Percentiles rank a stretch among this genome's conserved stretches.
Conservation (phyloP, 2,113 vertebrate species). For the Bucco capensis region DNA sequence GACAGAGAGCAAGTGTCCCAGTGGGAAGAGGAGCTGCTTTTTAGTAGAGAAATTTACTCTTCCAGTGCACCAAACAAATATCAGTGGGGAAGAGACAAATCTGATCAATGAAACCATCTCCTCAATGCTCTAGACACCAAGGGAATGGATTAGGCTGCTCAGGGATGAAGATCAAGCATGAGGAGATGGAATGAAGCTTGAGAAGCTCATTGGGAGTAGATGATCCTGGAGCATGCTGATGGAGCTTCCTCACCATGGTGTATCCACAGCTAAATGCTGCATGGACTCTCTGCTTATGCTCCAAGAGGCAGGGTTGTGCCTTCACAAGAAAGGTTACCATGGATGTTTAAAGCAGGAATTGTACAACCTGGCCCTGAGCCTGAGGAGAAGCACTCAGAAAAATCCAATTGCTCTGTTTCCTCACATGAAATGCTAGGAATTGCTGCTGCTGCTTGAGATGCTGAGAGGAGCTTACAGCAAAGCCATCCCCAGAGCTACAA, state of each 20-base stretch:
- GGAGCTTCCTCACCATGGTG: neutral
- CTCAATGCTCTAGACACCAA: neutral
- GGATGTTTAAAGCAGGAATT: neutral
- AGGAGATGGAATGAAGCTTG: neutral
- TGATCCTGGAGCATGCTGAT: neutral
- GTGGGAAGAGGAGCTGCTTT: neutral
- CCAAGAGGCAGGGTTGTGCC: neutral
- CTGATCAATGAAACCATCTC: no score
- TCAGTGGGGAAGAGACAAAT: neutral
- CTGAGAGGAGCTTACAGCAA: neutral
- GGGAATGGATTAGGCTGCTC: neutral
- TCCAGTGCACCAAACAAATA: neutral
- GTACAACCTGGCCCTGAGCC: neutral
- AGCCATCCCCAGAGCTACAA: neutral
- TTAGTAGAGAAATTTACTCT: neutral
- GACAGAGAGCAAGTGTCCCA: no score
- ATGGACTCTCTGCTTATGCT: neutral
- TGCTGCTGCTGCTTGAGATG: neutral
- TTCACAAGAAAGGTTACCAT: neutral
- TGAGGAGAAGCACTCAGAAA: neutral
- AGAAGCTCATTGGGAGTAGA: no score
- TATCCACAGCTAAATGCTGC: neutral
- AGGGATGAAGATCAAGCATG: neutral
- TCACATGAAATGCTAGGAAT: neutral
- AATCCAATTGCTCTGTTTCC: neutral